These are phyloP conservation scores for Tipula confusa DNA, from an alignment of 2,888 invertebrate genomes.

Conservation along the genomic window DNA sequence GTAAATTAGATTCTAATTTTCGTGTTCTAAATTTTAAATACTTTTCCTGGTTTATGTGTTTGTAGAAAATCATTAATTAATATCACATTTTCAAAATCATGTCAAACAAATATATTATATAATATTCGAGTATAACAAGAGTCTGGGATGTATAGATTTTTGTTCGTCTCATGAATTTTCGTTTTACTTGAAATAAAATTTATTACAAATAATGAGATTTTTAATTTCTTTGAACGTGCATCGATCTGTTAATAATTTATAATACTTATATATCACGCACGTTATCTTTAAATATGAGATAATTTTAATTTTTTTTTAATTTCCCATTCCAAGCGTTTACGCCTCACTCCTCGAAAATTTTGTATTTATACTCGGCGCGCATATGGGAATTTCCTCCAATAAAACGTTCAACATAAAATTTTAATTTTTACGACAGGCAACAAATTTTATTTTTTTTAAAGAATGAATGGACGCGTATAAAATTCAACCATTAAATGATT, in stretches of 20 bases:
- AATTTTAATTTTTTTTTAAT: no score
- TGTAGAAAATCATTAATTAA: neutral
- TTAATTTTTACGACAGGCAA: neutral
- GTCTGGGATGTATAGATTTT: neutral
- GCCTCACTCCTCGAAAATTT: neutral
- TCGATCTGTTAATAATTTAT: neutral
- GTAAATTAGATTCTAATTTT: neutral
- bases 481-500: no score
- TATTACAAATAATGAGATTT: neutral
- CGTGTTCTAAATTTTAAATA: neutral
- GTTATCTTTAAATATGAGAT: no score
- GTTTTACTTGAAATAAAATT: neutral
- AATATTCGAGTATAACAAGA: neutral
- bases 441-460: neutral
- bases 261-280: neutral
- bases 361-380: neutral
- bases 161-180: neutral
- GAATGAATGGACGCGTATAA: neutral
- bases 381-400: neutral
- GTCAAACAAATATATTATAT: neutral
- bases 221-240: neutral
- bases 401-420: neutral
- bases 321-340: no score
- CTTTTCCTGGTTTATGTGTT: neutral
- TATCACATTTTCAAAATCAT: neutral